Conservation (phyloP, 1,140 invertebrate genomes). For the Macrocentrus cingulum region DNA sequence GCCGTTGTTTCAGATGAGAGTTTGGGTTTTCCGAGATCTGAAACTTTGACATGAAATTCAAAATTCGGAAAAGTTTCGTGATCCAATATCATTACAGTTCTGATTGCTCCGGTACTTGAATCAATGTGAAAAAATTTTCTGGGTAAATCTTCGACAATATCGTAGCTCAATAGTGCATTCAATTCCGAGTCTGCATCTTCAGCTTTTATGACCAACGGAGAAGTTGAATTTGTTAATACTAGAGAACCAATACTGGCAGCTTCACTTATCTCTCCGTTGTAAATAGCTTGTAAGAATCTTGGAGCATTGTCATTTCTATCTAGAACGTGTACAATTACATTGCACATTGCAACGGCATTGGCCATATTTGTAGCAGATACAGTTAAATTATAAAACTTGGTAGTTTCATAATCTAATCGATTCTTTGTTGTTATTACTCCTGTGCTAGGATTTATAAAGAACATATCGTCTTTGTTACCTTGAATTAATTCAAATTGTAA, state of each 20-base stretch:
- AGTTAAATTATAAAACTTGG: constrained; percentile 79
- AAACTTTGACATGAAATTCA: constrained; percentile 82
- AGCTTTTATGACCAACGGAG: constrained; percentile 78
- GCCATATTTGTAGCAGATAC: constrained; percentile 85
- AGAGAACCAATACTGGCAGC: constrained; percentile 70
- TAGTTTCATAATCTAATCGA: constrained; percentile 78
- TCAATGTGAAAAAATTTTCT: constrained; percentile 83
- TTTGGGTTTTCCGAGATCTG: constrained; percentile 81
- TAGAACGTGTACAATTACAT: constrained; percentile 74
- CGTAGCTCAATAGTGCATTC: constrained; percentile 81
- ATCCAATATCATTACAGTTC: constrained; percentile 76
- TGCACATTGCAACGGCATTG: constrained; percentile 67
- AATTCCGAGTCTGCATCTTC: constrained; percentile 78
- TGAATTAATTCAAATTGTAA: constrained; percentile 80
- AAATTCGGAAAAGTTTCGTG: constrained; percentile 74
- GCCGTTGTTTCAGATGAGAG: constrained; percentile 75
- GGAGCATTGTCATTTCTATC: constrained; percentile 89
- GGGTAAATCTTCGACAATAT: constrained; percentile 77
- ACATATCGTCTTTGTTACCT: constrained; percentile 74
- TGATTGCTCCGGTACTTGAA: constrained; percentile 84
- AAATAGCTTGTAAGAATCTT: constrained; percentile 68
- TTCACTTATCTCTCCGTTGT: constrained; percentile 73
- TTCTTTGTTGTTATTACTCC: constrained; percentile 76
- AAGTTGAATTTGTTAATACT: constrained; percentile 67
- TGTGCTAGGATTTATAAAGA: constrained; percentile 82